These are phyloP conservation scores for Coptodon rendalli DNA, from an alignment of 2,113 vertebrate species.

Conservation along the genomic window DNA sequence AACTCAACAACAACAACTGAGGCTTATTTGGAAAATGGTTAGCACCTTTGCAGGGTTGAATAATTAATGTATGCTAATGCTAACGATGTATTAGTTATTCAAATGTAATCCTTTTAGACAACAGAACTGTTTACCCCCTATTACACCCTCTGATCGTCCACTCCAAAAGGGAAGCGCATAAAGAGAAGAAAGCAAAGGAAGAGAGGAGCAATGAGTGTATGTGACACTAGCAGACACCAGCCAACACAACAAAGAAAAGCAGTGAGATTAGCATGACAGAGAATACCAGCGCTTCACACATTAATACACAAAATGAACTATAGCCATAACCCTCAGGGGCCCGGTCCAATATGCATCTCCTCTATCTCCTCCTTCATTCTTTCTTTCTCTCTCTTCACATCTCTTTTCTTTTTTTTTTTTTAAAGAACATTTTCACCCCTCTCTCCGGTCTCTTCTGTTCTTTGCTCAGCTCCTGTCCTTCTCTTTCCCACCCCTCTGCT, in stretches of 20 bases:
- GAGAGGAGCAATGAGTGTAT: slow-evolving; percentile 46
- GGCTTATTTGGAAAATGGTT: slow-evolving; percentile 45
- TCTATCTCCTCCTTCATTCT: slow-evolving; percentile 45
- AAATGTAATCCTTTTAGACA: slow-evolving; percentile 72
- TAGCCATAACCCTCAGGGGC: slow-evolving; percentile 43
- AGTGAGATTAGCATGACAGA: slow-evolving; percentile 68
- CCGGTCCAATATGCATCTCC: slow-evolving; percentile 54
- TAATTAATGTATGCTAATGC: slow-evolving; percentile 66
- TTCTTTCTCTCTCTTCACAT: slow-evolving; percentile 45
- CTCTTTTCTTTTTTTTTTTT: slow-evolving; percentile 11
- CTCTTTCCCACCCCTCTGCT: slow-evolving; percentile 62
- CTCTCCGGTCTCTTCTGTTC: slow-evolving; percentile 24
- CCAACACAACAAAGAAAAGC: slow-evolving; percentile 58
- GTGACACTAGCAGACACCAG: slow-evolving; percentile 58
- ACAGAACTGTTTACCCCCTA: slow-evolving; percentile 68
- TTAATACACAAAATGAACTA: slow-evolving; percentile 57
- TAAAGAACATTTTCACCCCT: neutral
- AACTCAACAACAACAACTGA: slow-evolving; percentile 28
- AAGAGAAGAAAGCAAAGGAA: slow-evolving; percentile 57
- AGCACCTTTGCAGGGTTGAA: slow-evolving; percentile 56
- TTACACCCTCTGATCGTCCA: slow-evolving; percentile 64
- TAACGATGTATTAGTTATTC: slow-evolving; percentile 67
- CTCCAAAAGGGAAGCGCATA: slow-evolving; percentile 48
- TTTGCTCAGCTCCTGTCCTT: slow-evolving; percentile 25
- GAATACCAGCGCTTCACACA: slow-evolving; percentile 53